Conservation (phyloP, 2,888 invertebrate genomes). For the Beris morrisii region DNA sequence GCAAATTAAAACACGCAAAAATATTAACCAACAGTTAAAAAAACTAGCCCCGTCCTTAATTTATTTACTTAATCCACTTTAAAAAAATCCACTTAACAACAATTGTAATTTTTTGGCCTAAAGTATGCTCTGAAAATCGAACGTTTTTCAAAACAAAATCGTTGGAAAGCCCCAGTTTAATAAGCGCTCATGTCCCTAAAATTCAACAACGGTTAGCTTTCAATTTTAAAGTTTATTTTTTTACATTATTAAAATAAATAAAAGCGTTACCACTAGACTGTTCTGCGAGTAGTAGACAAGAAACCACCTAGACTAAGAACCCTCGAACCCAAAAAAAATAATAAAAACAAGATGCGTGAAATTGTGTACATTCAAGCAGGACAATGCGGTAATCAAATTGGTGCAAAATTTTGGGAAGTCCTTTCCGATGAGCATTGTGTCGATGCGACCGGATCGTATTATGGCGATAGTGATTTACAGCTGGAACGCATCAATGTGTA, state of each 20-base stretch:
- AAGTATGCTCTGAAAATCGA: slow-evolving; percentile 7
- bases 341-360: slow-evolving; percentile 80
- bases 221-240: slow-evolving; percentile 15
- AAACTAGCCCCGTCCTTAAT: no score
- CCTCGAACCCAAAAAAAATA: not conserved
- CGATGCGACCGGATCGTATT: slow-evolving; percentile 89
- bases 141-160: slow-evolving; percentile 4
- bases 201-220: not conserved
- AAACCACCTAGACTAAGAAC: not conserved
- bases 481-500: slow-evolving; percentile 95
- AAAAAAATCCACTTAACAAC: no score
- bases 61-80: no score
- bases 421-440: slow-evolving; percentile 96
- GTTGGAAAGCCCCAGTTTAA: slow-evolving; percentile 4
- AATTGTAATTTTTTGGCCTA: no score
- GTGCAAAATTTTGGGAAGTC: slow-evolving; percentile 97
- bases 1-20: no score
- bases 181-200: slow-evolving; percentile 18
- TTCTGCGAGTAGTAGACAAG: not conserved
- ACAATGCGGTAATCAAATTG: slow-evolving; percentile 96
- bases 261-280: slow-evolving; percentile 2
- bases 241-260: slow-evolving; percentile 15
- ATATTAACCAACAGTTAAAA: no score
- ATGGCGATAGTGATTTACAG: slow-evolving; percentile 91
- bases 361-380: slow-evolving; percentile 95